Base-by-base conservation (phyloP, 2,113 vertebrate species). In the Scalopus aquaticus region DNA sequence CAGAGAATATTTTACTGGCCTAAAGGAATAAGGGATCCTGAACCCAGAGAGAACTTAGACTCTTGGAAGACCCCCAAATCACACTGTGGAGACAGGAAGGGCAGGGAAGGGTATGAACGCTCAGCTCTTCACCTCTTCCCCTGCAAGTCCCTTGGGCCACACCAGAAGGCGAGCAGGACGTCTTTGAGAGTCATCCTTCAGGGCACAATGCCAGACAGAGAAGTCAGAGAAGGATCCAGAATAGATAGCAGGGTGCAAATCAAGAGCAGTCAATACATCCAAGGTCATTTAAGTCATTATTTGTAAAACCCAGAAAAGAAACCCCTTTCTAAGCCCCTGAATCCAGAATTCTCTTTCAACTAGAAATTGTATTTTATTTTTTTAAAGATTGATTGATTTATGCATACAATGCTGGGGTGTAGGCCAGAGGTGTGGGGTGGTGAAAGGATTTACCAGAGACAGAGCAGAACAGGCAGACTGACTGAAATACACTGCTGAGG, bases 31-130 rank as follows among this genome's bases (percentile, higher is more conserved):
- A 65, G 74, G 64, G 65, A 69, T 13, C n/a, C 46, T 44, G 69
- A 58, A 51, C 12, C 22, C 35, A 73, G n/a, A 56, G 28, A 32
- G 3, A 51, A 8, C 28, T 5, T 24, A 6, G 24, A 1, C 51
- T n/a, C 13, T 58, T 6, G 42, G 54, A 44, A 30, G 26, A 56
- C 12, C 46, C 37, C 28, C 28, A 17, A 24, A 37, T 9, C 39
- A 42, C 32, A 77, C 39, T 2, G 35, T 20, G 22, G 19, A 77
- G 24, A 28, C 15, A 11, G n/a, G 32, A 28, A 17, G 15, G 32
- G 1, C 16, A 0, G 5, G 20, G 3, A 9, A 1, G 22, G 4
- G 3, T 4, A 10, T 4, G 9, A 26, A 24, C 1, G 17, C 32
- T 39, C 2, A 0, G 0, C 13, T 72, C 24, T 51, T 42, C 32